phyloP scores from a whole-genome alignment of 2,888 invertebrate species.

The Eupithecia dodoneata region DNA sequence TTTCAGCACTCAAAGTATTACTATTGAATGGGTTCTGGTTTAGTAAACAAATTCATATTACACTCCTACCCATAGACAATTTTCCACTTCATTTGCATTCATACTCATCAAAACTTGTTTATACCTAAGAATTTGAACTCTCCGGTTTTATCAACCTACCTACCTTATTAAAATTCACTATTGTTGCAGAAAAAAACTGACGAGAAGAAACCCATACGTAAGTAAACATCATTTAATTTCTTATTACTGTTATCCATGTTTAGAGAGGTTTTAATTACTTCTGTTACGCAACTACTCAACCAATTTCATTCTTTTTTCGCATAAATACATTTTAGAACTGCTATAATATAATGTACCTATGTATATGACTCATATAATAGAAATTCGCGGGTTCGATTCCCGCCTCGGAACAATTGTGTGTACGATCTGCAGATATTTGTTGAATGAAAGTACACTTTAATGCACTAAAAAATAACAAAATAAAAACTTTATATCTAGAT shows the following conservation, averaged over 20 bases:
- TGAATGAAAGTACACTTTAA: too few species aligned
- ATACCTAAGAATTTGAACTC: not conserved
- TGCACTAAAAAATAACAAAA: too few species aligned
- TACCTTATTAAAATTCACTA: not conserved
- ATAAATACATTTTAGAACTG: not conserved
- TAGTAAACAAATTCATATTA: too few species aligned
- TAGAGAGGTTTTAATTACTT: not conserved
- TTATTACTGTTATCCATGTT: not conserved
- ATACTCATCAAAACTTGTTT: not conserved
- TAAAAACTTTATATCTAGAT: too few species aligned
- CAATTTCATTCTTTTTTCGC: not conserved
- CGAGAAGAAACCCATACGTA: constrained; percentile 3
- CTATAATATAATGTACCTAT: not conserved
- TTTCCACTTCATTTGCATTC: not conserved
- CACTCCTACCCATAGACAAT: not conserved
- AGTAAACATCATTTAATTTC: not conserved
- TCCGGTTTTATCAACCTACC: not conserved
- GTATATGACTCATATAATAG: too few species aligned
- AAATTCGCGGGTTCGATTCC: too few species aligned
- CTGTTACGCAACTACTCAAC: not conserved
- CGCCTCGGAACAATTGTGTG: too few species aligned
- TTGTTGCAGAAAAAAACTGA: not conserved
- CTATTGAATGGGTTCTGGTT: too few species aligned
- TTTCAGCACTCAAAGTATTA: too few species aligned
- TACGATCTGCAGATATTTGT: too few species aligned